phyloP scores from a whole-genome alignment of 1,140 invertebrate genomes.

The Diuraphis noxia region DNA sequence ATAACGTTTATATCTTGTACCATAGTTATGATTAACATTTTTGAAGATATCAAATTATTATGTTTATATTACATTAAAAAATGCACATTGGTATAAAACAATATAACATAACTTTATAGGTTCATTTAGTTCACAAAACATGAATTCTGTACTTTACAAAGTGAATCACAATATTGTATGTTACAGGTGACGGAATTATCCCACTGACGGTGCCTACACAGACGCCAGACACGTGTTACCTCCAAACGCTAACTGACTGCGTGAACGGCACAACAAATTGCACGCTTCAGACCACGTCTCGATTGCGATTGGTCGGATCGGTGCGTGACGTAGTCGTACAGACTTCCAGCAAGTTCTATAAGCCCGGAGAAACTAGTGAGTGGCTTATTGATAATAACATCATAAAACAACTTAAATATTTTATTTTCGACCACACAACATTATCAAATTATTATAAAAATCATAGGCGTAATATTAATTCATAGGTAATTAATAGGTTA shows the following conservation, averaged over 20 bases:
- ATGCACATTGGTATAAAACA: no score
- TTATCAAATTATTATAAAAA: not conserved
- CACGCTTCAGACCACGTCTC: conserved; percentile 64
- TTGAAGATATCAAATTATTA: no score
- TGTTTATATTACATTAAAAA: no score
- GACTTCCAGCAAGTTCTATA: conserved; percentile 65
- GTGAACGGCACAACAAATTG: conserved; percentile 61
- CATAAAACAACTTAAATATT: not conserved
- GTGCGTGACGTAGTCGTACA: conserved; percentile 68
- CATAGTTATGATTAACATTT: no score
- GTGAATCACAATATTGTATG: not conserved
- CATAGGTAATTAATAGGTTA: not conserved
- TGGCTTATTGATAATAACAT: conserved; percentile 41
- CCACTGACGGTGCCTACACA: conserved; percentile 65
- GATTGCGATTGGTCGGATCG: conserved; percentile 65
- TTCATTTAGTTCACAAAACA: no score
- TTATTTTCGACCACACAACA: not conserved
- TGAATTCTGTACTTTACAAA: no score
- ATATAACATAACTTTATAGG: no score
- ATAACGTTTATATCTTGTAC: no score
- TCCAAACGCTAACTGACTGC: conserved; percentile 66
- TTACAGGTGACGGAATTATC: conserved; percentile 68
- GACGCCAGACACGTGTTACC: conserved; percentile 63
- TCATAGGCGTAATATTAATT: no score
- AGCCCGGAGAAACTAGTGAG: conserved; percentile 68